These are phyloP conservation scores for Epistrophella euchroma DNA, from an alignment of 2,888 invertebrate genomes.

Conservation along the genomic window DNA sequence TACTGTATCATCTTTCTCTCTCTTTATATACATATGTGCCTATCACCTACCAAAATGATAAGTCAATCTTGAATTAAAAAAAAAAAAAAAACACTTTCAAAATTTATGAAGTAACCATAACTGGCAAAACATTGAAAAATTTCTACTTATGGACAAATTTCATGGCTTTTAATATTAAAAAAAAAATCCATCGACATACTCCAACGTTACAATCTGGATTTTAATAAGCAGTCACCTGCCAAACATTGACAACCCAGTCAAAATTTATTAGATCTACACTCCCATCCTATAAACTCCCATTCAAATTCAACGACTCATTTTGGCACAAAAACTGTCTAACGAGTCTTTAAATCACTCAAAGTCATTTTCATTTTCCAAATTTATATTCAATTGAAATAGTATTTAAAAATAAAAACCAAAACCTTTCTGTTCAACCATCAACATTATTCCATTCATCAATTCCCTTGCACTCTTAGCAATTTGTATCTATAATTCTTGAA, in stretches of 20 bases:
- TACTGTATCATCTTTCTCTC: no score
- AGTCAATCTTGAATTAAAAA: not conserved
- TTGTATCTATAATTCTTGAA: conserved; percentile 66
- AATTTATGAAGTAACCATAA: not conserved
- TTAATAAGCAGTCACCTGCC: not conserved
- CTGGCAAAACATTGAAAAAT: not conserved
- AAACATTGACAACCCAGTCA: conserved; percentile 31
- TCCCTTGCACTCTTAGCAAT: conserved; percentile 39
- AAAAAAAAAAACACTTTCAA: not conserved
- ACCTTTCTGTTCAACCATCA: conserved; percentile 26
- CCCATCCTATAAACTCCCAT: conserved; percentile 29
- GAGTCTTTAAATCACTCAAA: conserved; percentile 70
- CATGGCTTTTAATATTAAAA: not conserved
- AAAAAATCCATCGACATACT: not conserved
- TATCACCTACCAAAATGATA: not conserved
- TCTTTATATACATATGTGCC: no score
- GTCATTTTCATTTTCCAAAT: conserved; percentile 37
- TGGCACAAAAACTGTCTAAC: conserved; percentile 27
- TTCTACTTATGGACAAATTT: conserved; percentile 10
- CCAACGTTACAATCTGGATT: not conserved
- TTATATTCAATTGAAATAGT: conserved; percentile 8
- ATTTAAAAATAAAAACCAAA: not conserved
- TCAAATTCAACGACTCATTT: conserved; percentile 35
- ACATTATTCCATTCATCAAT: conserved; percentile 58
- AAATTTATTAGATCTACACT: conserved; percentile 57